Base-by-base conservation (phyloP, 2,888 invertebrate genomes). In the Melinopterus prodromus region DNA sequence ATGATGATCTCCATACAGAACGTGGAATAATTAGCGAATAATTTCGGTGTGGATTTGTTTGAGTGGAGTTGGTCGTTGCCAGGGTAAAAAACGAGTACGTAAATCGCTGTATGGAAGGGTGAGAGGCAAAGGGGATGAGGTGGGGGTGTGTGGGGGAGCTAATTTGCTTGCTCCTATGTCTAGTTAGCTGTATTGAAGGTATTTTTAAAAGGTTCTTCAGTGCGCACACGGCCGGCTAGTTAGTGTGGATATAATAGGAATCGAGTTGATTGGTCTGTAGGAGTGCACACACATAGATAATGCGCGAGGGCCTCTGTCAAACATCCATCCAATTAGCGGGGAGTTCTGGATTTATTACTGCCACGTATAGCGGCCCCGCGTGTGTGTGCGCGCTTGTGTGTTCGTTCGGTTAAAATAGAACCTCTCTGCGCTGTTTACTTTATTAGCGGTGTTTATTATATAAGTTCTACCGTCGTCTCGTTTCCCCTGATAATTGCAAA, bases 321-420 rank as follows among this genome's bases (percentile, higher is more conserved):
- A 88, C 88, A 88, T 88, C 88, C 87, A 87, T 88, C 88, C 88
- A 89, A 89, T 89, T 89, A 89, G 88, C 85, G 86, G 85, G 85
- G 86, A 86, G 87, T 86, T 87, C 85, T 85, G 86, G 86, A 88
- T 88, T 89, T 88, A 88, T 89, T 87, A 88, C 86, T 74, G 37
- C 85, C 85, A 84, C 78, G 81, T 79, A 79, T 77, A 36, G 6
- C 16, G 35, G 16, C 72, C 72, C 72, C 16, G 16, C 5, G 71
- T 16, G 72, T 74, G 12, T 53, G 1, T 1, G 53, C 5, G 53
- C 5, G 5, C 7, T 2, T 53, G 53, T 53, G 53, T 53, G 53
- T 53, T 53, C 9, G 53, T 53, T 53, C 53, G 53, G 80, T 80
- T 80, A 80, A 80, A 80, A 80, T 80, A 80, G 80, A 86, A 74